Evolutionary conservation across 2,797 vertebrate genomes (phyloP).

Genomic region (Taeniopygia guttata): DNA sequence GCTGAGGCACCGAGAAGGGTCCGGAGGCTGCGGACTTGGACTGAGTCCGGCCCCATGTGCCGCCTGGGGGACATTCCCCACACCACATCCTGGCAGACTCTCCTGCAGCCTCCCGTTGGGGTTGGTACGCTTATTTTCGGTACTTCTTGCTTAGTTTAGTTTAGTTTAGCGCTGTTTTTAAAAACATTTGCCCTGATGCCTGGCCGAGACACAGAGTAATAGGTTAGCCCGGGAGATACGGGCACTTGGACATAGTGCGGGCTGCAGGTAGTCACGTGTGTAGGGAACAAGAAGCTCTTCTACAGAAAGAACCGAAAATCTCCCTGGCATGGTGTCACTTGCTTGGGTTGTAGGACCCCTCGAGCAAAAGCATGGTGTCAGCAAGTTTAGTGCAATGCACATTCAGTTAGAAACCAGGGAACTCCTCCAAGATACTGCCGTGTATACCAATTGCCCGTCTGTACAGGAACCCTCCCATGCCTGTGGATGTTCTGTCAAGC

Average conservation of each 20-base stretch:
- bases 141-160: neutral
- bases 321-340: fast-evolving
- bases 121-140: neutral
- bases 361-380: neutral
- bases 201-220: neutral
- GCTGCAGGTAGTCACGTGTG: too few relatives aligned
- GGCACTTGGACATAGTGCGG: fast-evolving
- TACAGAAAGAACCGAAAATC: neutral
- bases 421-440: fast-evolving
- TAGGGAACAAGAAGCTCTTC: neutral
- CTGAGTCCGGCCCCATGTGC: neutral
- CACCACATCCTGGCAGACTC: neutral
- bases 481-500: neutral
- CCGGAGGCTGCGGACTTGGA: fast-evolving
- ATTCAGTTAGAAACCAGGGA: neutral
- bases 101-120: neutral
- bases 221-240: fast-evolving
- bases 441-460: neutral
- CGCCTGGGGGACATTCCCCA: too few relatives aligned
- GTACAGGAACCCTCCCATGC: neutral
- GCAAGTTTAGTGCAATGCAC: neutral
- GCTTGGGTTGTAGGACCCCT: neutral
- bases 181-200: fast-evolving
- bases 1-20: fast-evolving
- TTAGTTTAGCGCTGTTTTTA: neutral